phyloP scores from a whole-genome alignment of 2,113 vertebrate genomes.

The Nothoprocta pentlandii region DNA sequence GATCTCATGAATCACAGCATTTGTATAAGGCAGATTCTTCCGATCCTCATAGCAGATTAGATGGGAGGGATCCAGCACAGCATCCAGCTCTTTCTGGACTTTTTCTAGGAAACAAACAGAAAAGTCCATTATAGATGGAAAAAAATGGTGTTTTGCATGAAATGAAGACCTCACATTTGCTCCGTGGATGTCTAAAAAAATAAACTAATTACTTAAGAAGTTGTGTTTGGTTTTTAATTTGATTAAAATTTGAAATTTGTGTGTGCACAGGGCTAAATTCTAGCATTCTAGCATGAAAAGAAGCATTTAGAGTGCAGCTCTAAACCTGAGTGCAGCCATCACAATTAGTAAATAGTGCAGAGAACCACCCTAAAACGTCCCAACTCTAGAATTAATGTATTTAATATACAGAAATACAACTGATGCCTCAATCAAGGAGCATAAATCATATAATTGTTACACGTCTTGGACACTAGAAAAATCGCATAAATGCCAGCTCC shows the following conservation, averaged over 20 bases:
- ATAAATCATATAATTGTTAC: background rate
- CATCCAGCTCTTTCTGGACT: constrained; percentile 49
- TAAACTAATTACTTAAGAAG: background rate
- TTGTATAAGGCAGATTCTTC: constrained; percentile 53
- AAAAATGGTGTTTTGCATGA: background rate
- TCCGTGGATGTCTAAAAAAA: background rate
- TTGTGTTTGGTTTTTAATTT: background rate
- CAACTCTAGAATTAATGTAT: background rate
- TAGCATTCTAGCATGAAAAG: background rate
- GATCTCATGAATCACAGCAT: constrained; percentile 60
- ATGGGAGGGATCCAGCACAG: background rate
- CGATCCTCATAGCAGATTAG: constrained; percentile 22
- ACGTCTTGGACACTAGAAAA: background rate
- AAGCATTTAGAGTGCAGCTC: background rate
- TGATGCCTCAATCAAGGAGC: background rate
- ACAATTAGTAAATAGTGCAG: background rate
- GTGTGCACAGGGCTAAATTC: background rate
- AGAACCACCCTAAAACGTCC: no score
- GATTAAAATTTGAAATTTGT: background rate
- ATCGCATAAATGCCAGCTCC: background rate
- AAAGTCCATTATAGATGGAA: background rate
- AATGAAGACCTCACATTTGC: background rate
- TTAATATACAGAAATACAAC: background rate
- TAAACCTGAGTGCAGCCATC: background rate
- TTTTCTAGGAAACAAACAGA: background rate